Base-by-base conservation (phyloP, 1,140 invertebrate genomes). In the Zaprionus ghesquierei region DNA sequence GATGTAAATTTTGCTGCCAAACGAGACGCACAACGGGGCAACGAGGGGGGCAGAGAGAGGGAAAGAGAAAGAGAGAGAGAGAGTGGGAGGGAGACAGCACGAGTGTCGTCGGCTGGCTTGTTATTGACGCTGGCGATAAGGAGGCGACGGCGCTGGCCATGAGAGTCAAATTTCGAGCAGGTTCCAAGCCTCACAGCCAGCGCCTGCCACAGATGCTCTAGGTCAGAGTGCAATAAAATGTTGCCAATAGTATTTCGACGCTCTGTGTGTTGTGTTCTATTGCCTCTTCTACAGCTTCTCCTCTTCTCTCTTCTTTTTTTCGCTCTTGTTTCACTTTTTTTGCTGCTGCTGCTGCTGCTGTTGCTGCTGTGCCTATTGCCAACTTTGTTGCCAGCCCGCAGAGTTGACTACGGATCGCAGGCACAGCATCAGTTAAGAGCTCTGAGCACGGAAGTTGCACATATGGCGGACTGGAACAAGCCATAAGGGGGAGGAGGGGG, bases 1-100 rank as follows among this genome's bases (percentile, higher is more conserved):
- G 86, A 89, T 89, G 86, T 89, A 89, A 89, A 89, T 89, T 90
- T 87, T 90, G 75, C 78, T 77, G 85, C 74, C 75, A 76, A 90
- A 89, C 84, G 84, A 84, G 80, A 82, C 84, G 79, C 82, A 89
- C 71, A 80, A 75, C 73, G 84, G 61, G 68, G 66, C 38, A 51
- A 29, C 25, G 54, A 5, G 25, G 33, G 63, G n/a, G 12, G 5
- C 9, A 33, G 31, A 12, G 22, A 18, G 58, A n/a, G 18, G 4
- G 27, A 41, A 33, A n/a, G 12, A 0, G 33, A 12, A 38, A 29
- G 33, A 41, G 61, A 55, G 49, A 41, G 31, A 13, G 10, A 12
- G 33, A 18, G 58, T 5, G 20, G 2, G 29, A 41, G 46, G 3
- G n/a, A 50, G 56, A 54, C 53, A 56, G 29, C 59, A 46, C 35